Percentiles rank a stretch among this genome's conserved stretches.
Evolutionary conservation across 2,797 vertebrate genomes (phyloP).

Genomic region (Epinephelus awoara): DNA sequence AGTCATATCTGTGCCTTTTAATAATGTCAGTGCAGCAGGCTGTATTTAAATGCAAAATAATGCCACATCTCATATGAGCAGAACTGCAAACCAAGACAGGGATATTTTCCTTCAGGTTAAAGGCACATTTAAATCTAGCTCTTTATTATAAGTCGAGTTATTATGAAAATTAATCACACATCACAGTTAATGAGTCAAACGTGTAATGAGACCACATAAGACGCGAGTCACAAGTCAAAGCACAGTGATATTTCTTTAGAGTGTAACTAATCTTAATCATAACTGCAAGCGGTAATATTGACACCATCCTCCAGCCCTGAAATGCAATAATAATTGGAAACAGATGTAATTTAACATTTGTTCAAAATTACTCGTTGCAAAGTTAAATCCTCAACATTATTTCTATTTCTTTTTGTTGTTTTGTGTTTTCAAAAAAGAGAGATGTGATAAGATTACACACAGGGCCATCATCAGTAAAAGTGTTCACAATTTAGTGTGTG

Average conservation of each 20-base stretch:
- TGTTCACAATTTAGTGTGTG: conserved; percentile 2
- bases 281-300: not conserved
- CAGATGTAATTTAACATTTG: not conserved
- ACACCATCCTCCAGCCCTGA: not conserved
- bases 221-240: not conserved
- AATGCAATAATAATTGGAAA: not conserved
- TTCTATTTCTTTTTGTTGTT: not conserved
- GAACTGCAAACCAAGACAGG: not conserved
- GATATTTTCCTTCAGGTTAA: conserved; percentile 12
- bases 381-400: not conserved
- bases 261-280: not conserved
- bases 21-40: conserved; percentile 41
- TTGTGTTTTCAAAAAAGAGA: not conserved
- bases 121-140: not conserved
- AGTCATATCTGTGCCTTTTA: conserved; percentile 59
- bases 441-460: too few species aligned
- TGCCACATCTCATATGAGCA: not conserved
- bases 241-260: not conserved
- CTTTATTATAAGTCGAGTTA: not conserved
- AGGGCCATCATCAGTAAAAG: not conserved
- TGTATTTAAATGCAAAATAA: conserved; percentile 48
- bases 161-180: conserved; percentile 22
- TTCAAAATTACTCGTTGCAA: not conserved
- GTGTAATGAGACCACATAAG: not conserved
- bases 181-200: conserved; percentile 10